Evolutionary conservation across 2,888 invertebrate genomes (phyloP), one percentile per base, ranked within the genome.

Genomic region (Eulithis prunata): DNA sequence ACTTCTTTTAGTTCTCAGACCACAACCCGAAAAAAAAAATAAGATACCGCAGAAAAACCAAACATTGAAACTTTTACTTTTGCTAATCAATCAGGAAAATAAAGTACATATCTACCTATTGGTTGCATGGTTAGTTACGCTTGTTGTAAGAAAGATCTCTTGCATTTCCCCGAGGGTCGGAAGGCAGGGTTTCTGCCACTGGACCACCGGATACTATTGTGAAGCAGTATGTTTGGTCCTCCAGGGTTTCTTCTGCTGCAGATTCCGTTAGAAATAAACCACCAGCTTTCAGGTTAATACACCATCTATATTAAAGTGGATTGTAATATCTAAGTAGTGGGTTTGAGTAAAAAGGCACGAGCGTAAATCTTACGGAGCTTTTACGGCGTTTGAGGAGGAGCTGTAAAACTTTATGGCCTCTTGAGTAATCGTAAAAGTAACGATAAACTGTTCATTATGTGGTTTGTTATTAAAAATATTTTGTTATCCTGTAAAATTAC

Each of bases 371-470:
- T 66, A 74, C 67, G 74, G 70, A 71, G 75, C 69, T 79, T 78
- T 83, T 79, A 83, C 74, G 75, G 79, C 77, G 76, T 78, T 82
- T 77, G 75, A 74, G 73, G 78, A 81, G 77, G 71, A 77, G 76
- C 70, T 76, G 75, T 82, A 78, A 82, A 80, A 71, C 64, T 78
- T 80, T 76, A 83, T 75, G 75, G 72, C 78, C 78, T 79, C 79
- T 78, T 71, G 75, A 82, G 80, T 81, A 76, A 78, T 77, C 80
- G 75, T 81, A 79, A 82, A 81, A 76, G 74, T 72, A 75, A 74
- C 75, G 73, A 74, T 81, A 75, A 79, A 80, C 79, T 80, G 77
- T 72, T 77, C 69, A 71, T 73, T 73, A 73, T 58, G 65, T 62
- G 68, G 66, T 71, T 71, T 70, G 68, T 71, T 74, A 74, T 68